Evolutionary conservation across 2,797 vertebrate genomes (phyloP).

Genomic region (Cryptoprocta ferox): DNA sequence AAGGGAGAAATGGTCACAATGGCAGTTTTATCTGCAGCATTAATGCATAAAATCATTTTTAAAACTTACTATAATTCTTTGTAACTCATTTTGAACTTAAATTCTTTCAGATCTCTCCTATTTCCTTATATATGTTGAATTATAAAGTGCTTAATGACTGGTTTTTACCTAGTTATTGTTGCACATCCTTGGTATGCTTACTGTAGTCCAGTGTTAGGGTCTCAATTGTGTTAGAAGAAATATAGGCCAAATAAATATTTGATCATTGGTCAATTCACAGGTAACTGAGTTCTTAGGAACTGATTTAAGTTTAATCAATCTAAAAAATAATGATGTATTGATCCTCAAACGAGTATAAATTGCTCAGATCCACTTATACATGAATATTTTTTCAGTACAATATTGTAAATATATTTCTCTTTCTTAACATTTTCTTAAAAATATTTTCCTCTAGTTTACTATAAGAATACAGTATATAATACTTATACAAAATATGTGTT

Average conservation of each 20-base stretch:
- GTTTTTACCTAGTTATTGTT: background rate
- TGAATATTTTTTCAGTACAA: background rate
- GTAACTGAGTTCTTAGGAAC: background rate
- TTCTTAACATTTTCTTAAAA: background rate
- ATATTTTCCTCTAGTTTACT: background rate
- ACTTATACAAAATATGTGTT: background rate
- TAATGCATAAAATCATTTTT: background rate
- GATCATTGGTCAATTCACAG: background rate
- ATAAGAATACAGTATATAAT: background rate
- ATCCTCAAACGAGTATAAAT: background rate
- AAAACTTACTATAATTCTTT: background rate
- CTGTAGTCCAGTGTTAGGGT: background rate
- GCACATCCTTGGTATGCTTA: background rate
- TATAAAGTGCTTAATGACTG: background rate
- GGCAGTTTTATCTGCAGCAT: background rate
- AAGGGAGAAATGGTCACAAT: background rate
- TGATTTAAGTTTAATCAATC: background rate
- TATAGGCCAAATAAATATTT: background rate
- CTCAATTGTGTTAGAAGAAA: background rate
- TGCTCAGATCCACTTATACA: background rate
- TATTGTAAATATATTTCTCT: background rate
- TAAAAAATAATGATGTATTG: background rate
- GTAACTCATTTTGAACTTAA: background rate
- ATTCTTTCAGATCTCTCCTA: background rate
- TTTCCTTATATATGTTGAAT: background rate